Evolutionary conservation across 1,140 invertebrate species (phyloP).

Genomic region (Nomia melanderi): DNA sequence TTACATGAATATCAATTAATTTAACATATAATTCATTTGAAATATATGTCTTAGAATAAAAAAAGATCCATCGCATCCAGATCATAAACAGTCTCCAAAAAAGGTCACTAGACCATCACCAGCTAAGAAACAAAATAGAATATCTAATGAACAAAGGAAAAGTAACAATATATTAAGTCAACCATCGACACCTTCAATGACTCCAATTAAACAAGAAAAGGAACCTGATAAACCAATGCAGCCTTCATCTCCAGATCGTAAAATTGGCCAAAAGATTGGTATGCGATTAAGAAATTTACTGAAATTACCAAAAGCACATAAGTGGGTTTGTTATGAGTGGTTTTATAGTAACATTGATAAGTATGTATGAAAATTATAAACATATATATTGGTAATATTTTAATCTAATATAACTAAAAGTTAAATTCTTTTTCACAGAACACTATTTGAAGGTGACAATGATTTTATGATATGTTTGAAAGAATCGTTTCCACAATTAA

Average conservation of each 20-base stretch:
- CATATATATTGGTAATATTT: conserved; percentile 21
- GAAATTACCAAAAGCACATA: conserved; percentile 98
- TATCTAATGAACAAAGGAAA: conserved; percentile 64
- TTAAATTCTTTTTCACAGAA: conserved; percentile 81
- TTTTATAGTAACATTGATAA: conserved; percentile 99
- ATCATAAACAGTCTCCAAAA: conserved; percentile 77
- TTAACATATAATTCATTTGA: conserved; percentile 1
- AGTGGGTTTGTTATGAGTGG: conserved; percentile 99
- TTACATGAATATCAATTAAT: conserved; percentile 6
- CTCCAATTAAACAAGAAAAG: conserved; percentile 79
- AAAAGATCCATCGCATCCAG: conserved; percentile 73
- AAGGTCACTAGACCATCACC: conserved; percentile 83
- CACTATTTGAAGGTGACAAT: conserved; percentile 97
- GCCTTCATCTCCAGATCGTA: conserved; percentile 85
- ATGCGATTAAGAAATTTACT: conserved; percentile 96
- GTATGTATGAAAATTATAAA: conserved; percentile 78
- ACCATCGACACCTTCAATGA: conserved; percentile 76
- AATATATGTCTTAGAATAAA: conserved; percentile 71
- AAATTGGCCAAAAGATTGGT: conserved; percentile 93
- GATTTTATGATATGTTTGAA: conserved; percentile 97
- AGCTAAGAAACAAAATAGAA: conserved; percentile 82
- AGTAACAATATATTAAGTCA: conserved; percentile 61
- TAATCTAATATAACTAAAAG: conserved; percentile 15
- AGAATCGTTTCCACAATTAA: conserved; percentile 96
- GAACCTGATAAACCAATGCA: conserved; percentile 76